phyloP scores from a whole-genome alignment of 1,140 invertebrate genomes.

The Drosophila fuyamai region DNA sequence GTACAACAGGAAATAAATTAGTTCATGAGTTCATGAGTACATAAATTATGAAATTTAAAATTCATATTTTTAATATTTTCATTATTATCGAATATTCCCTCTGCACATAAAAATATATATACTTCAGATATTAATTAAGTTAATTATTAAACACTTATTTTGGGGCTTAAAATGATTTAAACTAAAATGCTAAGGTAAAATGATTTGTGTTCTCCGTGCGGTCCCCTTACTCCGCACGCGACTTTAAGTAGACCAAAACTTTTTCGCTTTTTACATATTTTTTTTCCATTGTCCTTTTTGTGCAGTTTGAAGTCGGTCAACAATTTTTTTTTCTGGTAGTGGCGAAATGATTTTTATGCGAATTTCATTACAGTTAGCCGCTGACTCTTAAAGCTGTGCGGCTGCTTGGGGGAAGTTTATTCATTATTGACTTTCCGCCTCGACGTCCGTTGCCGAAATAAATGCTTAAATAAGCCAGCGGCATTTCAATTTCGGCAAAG shows the following conservation, averaged over 20 bases:
- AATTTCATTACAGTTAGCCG: conserved; percentile 79
- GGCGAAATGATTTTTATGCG: conserved; percentile 78
- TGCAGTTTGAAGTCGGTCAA: conserved; percentile 65
- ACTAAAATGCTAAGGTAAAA: background rate
- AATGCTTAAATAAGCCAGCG: conserved; percentile 77
- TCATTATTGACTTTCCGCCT: conserved; percentile 75
- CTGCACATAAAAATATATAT: too few relatives aligned
- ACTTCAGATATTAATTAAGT: too few relatives aligned
- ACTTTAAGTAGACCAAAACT: conserved; percentile 9
- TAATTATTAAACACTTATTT: too few relatives aligned
- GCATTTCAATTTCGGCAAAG: conserved; percentile 73
- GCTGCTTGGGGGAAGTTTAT: conserved; percentile 47
- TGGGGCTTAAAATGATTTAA: too few relatives aligned
- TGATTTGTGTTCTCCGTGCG: background rate
- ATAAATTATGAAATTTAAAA: too few relatives aligned
- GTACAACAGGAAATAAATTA: too few relatives aligned
- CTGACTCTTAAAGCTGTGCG: conserved; percentile 57
- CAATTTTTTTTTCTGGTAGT: conserved; percentile 50
- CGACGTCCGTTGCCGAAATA: conserved; percentile 47
- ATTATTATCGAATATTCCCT: background rate
- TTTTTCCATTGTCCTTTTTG: conserved; percentile 20
- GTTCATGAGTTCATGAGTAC: too few relatives aligned
- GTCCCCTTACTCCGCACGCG: background rate
- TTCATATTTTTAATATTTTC: too few relatives aligned
- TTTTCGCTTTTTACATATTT: conserved; percentile 5